Conservation (phyloP, 37 sponge, comb jelly and placozoan genomes). For the Spongia lamella region DNA sequence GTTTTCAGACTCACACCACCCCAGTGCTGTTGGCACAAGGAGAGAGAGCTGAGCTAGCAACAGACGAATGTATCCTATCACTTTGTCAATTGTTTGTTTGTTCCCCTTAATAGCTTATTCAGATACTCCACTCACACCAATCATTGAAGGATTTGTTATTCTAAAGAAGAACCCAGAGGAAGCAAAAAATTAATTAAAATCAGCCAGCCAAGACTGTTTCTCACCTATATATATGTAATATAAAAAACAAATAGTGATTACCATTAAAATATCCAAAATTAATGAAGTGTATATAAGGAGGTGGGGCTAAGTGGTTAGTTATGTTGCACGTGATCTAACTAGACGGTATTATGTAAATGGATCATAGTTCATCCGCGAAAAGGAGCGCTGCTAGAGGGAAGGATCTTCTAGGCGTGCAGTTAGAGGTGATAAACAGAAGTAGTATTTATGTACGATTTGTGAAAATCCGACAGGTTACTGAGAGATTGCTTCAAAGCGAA, state of each 20-base stretch:
- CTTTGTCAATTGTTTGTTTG: neutral
- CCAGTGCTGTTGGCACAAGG: constrained; percentile 91
- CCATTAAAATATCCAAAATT: neutral
- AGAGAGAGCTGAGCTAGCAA: constrained; percentile 94
- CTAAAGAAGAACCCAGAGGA: constrained; percentile 90
- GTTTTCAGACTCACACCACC: constrained; percentile 95
- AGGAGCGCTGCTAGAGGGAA: neutral
- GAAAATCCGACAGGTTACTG: constrained; percentile 64
- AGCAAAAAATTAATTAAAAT: constrained; percentile 36
- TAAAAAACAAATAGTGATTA: neutral
- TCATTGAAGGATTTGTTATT: constrained; percentile 92
- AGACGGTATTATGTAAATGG: neutral
- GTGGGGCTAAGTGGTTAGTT: neutral
- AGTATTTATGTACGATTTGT: neutral
- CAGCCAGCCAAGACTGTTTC: too few relatives aligned
- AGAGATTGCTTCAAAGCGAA: constrained; percentile 84
- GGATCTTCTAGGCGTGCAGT: constrained; percentile 60
- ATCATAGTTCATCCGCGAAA: neutral
- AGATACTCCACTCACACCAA: constrained; percentile 79
- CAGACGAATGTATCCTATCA: constrained; percentile 86
- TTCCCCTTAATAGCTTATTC: neutral
- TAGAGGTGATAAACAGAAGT: constrained; percentile 42
- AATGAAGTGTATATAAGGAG: neutral
- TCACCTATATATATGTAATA: neutral
- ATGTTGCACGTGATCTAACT: neutral